Conservation (phyloP, 2,888 invertebrate genomes). For the Gastracanthus pulcherrimus region DNA sequence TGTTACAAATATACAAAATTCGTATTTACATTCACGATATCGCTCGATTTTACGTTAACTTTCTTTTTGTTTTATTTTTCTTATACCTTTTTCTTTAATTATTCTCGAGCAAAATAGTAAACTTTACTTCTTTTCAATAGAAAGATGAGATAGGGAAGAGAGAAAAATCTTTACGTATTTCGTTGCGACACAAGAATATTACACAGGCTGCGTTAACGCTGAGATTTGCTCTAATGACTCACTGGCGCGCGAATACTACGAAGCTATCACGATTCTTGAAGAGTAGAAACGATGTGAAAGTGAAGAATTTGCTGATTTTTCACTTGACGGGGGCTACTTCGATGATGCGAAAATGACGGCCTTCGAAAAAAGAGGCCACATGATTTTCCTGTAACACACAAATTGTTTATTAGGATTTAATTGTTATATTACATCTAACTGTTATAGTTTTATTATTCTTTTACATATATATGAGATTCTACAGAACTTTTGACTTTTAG, state of each 20-base stretch:
- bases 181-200: constrained; percentile 60
- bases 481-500: too few species aligned
- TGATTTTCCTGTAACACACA: constrained; percentile 52
- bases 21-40: constrained; percentile 56
- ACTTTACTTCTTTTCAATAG: constrained; percentile 40
- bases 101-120: constrained; percentile 47
- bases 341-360: constrained; percentile 55
- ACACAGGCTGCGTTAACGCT: constrained; percentile 55
- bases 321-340: constrained; percentile 49
- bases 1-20: constrained; percentile 61
- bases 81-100: background rate
- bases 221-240: constrained; percentile 55
- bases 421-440: background rate
- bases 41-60: constrained; percentile 45
- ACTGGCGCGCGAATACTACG: constrained; percentile 54
- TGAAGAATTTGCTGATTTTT: constrained; percentile 42
- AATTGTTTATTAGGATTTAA: background rate
- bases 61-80: constrained; percentile 39
- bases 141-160: constrained; percentile 55
- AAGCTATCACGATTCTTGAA: constrained; percentile 58
- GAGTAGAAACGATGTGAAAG: constrained; percentile 50
- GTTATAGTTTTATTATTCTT: background rate
- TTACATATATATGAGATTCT: too few species aligned
- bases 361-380: constrained; percentile 39
- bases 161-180: constrained; percentile 58